phyloP scores from a whole-genome alignment of 2,797 vertebrate genomes.

The Paramormyrops hopkinsi region DNA sequence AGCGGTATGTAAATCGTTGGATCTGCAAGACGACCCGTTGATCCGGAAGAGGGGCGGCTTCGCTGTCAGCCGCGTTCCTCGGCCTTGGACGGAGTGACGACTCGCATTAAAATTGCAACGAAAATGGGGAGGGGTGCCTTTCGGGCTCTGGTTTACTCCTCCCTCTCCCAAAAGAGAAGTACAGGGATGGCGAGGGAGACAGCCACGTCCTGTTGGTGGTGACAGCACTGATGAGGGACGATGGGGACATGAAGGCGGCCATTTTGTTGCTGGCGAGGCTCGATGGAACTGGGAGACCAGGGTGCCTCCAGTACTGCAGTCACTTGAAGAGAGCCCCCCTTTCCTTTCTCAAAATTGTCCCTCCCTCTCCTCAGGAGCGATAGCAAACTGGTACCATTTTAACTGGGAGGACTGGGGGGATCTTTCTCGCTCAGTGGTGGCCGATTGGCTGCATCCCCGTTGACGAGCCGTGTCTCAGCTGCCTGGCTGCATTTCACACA shows the following conservation, averaged over 20 bases:
- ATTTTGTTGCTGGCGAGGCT: background rate
- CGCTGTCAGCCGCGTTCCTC: background rate
- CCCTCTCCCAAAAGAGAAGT: background rate
- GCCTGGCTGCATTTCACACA: background rate
- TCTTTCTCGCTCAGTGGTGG: background rate
- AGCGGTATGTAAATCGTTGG: constrained; percentile 5
- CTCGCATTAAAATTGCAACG: background rate
- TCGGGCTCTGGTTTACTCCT: constrained; percentile 29
- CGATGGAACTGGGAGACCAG: constrained; percentile 2
- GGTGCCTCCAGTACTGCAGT: background rate
- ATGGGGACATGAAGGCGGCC: constrained; percentile 14
- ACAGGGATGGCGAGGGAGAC: constrained; percentile 25
- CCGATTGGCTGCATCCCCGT: background rate
- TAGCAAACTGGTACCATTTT: background rate
- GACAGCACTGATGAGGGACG: constrained; percentile 22
- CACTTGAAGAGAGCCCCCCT: background rate
- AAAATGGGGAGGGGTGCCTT: constrained; percentile 27
- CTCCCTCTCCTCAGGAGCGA: background rate
- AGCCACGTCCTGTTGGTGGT: constrained; percentile 9
- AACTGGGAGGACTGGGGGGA: background rate
- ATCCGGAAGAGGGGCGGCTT: background rate
- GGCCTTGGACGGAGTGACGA: background rate
- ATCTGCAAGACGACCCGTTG: constrained; percentile 15
- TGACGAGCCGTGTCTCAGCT: background rate
- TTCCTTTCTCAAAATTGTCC: background rate